A percentile compares a stretch with the other conserved stretches of the same genome.
Evolutionary conservation across 2,113 vertebrate species (phyloP).

Genomic region (Petaurus breviceps): DNA sequence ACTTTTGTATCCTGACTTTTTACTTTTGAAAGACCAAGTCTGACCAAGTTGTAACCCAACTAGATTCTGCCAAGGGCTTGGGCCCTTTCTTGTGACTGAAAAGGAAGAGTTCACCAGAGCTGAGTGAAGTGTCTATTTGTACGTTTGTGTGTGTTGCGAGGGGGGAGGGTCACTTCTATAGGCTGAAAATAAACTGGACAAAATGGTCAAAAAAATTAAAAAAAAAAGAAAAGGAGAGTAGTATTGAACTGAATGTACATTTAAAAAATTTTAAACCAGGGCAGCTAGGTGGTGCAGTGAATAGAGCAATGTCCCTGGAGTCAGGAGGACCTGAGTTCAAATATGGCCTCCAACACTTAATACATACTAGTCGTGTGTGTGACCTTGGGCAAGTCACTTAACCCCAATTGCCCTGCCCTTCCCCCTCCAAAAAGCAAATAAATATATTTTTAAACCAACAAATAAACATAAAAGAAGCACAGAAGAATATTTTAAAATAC

Average conservation of each 20-base stretch:
- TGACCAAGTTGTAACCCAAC: constrained; percentile 39
- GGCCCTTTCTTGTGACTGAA: constrained; percentile 24
- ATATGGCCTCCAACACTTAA: no score
- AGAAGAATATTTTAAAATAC: neutral
- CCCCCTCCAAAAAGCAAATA: no score
- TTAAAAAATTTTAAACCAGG: neutral
- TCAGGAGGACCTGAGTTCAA: no score
- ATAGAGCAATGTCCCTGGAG: no score
- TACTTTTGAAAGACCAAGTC: constrained; percentile 72
- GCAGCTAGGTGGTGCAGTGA: no score
- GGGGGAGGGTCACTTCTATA: neutral
- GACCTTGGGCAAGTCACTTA: no score
- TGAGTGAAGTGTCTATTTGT: constrained; percentile 22
- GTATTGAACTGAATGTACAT: neutral
- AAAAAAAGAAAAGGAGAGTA: no score
- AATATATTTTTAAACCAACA: neutral
- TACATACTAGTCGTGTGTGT: no score
- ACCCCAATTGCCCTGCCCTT: no score
- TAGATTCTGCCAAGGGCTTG: constrained; percentile 38
- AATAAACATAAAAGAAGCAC: neutral
- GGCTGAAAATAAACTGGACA: constrained; percentile 70
- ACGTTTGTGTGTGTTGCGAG: neutral
- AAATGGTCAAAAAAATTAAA: no score
- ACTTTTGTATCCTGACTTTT: constrained; percentile 29
- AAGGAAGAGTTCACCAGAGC: constrained; percentile 20